These are phyloP conservation scores for Smutsia gigantea DNA, from an alignment of 2,797 vertebrate species.

Conservation along the genomic window DNA sequence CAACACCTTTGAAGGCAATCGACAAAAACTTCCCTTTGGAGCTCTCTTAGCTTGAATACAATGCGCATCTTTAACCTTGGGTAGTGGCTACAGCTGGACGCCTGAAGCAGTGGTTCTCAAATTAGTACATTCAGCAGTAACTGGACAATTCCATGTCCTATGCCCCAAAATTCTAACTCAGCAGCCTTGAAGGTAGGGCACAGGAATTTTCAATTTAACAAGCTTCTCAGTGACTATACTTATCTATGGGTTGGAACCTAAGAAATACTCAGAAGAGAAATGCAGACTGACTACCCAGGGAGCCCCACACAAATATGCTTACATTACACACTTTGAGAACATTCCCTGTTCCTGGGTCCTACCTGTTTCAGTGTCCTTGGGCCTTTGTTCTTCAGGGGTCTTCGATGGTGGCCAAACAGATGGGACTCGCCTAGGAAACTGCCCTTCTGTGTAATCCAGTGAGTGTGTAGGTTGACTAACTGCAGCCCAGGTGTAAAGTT, in stretches of 20 bases:
- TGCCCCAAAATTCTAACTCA: neutral
- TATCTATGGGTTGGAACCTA: neutral
- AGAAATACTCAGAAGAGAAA: neutral
- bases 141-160: neutral
- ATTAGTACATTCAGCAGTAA: neutral
- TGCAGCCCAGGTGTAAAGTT: constrained; percentile 96
- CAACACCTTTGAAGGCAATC: neutral
- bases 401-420: constrained; percentile 86
- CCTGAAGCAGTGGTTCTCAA: neutral
- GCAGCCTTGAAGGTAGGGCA: neutral
- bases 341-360: neutral
- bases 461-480: constrained; percentile 94
- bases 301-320: neutral
- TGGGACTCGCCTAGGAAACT: constrained; percentile 89
- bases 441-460: constrained; percentile 90
- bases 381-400: constrained; percentile 83
- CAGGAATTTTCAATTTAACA: neutral
- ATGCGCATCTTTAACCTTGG: neutral
- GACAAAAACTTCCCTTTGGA: neutral
- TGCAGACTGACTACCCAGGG: neutral
- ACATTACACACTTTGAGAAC: neutral
- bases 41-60: fast-evolving
- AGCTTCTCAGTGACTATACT: neutral
- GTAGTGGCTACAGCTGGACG: fast-evolving
- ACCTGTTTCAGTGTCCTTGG: constrained; percentile 88